Conservation (phyloP, 1,140 invertebrate species). For the Holcopasites calliopsidis region DNA sequence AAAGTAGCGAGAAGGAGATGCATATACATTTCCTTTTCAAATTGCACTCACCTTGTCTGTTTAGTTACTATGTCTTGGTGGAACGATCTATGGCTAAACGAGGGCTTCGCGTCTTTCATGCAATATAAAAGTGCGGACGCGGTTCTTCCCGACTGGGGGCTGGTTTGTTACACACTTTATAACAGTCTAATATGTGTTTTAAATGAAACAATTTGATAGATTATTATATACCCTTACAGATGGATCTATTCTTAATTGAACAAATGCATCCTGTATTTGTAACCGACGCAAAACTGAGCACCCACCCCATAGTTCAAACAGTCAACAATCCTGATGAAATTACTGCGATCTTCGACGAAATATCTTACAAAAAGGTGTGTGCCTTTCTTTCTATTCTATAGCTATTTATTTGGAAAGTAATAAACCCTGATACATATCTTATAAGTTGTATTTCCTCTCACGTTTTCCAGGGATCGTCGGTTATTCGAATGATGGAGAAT, state of each 20-base stretch:
- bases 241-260: conserved; percentile 87
- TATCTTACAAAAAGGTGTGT: conserved; percentile 96
- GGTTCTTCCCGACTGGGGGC: conserved; percentile 89
- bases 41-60: conserved; percentile 60
- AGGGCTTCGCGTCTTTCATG: conserved; percentile 94
- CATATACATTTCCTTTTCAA: background rate
- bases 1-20: background rate
- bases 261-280: conserved; percentile 87
- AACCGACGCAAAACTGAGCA: conserved; percentile 89
- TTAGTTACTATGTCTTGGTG: conserved; percentile 95
- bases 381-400: too few relatives aligned
- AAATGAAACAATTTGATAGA: background rate
- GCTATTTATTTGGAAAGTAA: background rate
- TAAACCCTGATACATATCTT: background rate
- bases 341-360: conserved; percentile 94
- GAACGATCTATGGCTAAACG: conserved; percentile 96
- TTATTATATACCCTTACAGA: conserved; percentile 67
- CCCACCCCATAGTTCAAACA: conserved; percentile 92
- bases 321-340: conserved; percentile 94
- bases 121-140: conserved; percentile 88
- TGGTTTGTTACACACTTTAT: conserved; percentile 81
- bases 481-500: conserved; percentile 94
- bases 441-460: background rate
- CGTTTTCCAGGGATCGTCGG: conserved; percentile 86
- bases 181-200: background rate